phyloP scores from a whole-genome alignment of 2,113 vertebrate species.

The Ameiurus melas region DNA sequence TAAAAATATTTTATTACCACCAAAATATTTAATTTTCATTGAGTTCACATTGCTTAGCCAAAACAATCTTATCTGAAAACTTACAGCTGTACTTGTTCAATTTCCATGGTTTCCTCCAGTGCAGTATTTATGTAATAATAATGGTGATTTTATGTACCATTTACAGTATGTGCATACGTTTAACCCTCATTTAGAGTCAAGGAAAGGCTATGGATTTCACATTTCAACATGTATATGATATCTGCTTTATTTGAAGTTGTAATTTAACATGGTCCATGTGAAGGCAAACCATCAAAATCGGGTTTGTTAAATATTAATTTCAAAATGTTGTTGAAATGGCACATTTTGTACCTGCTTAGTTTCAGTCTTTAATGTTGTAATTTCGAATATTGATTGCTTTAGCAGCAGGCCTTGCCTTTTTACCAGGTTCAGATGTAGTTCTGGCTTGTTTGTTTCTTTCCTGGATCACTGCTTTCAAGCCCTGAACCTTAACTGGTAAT shows the following conservation, averaged over 20 bases:
- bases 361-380: conserved; percentile 86
- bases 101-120: neutral
- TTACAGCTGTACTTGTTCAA: neutral
- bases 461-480: conserved; percentile 65
- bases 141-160: neutral
- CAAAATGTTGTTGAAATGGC: neutral
- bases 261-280: neutral
- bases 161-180: neutral
- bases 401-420: conserved; percentile 55
- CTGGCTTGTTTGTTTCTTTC: conserved; percentile 61
- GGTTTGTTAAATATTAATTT: neutral
- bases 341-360: neutral
- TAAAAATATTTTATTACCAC: conserved; percentile 22
- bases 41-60: neutral
- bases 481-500: conserved; percentile 56
- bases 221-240: neutral
- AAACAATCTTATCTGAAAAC: neutral
- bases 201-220: neutral
- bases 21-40: neutral
- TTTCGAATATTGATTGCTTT: conserved; percentile 76
- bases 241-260: neutral
- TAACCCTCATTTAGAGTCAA: neutral
- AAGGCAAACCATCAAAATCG: neutral
- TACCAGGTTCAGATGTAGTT: conserved; percentile 20
- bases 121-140: neutral